Conservation (phyloP, 1,140 invertebrate species). For the Stegodyphus mimosarum region DNA sequence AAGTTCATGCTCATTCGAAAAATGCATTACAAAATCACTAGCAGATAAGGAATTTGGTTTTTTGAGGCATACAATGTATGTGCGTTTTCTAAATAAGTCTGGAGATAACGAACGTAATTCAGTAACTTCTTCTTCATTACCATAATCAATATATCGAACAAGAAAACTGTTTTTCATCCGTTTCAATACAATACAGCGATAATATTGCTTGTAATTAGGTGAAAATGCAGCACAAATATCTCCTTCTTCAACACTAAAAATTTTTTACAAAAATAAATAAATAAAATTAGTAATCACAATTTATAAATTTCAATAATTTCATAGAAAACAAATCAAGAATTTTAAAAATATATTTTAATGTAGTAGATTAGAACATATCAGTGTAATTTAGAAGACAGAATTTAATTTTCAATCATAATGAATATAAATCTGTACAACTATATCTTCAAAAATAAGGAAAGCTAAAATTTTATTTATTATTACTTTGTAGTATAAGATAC, state of each 20-base stretch:
- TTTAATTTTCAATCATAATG: too few relatives aligned
- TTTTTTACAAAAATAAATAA: not conserved
- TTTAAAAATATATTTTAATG: too few relatives aligned
- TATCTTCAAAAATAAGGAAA: too few relatives aligned
- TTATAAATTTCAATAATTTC: too few relatives aligned
- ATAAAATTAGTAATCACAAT: not conserved
- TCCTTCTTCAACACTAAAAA: slow-evolving; percentile 47
- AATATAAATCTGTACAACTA: too few relatives aligned
- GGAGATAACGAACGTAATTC: not conserved
- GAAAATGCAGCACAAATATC: slow-evolving; percentile 36
- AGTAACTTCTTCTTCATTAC: slow-evolving; percentile 39
- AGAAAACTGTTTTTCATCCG: slow-evolving; percentile 7
- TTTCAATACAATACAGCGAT: slow-evolving; percentile 41
- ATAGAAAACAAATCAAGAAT: too few relatives aligned
- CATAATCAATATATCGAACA: slow-evolving; percentile 47
- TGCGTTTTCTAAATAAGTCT: not conserved
- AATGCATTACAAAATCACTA: not conserved
- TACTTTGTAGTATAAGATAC: too few relatives aligned
- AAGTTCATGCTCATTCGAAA: slow-evolving; percentile 29
- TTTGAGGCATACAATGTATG: slow-evolving; percentile 17
- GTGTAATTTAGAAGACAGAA: too few relatives aligned
- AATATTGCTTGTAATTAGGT: not conserved
- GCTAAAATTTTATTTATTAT: too few relatives aligned
- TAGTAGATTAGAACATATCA: too few relatives aligned
- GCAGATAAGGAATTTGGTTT: not conserved